These are phyloP conservation scores for Tachina grossa DNA, from an alignment of 2,888 invertebrate species.

Conservation along the genomic window DNA sequence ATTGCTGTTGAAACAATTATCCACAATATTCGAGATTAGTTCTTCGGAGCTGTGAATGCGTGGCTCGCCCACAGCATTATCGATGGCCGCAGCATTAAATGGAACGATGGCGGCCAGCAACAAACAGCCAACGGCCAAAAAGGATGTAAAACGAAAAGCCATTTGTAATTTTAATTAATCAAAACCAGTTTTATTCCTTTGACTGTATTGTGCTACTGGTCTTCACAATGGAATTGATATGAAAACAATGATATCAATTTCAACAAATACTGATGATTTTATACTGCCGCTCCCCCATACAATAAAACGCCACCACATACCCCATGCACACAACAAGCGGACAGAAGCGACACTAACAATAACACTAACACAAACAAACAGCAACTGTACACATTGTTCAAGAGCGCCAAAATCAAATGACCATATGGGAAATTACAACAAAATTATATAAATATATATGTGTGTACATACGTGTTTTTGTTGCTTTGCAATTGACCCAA, in stretches of 20 bases:
- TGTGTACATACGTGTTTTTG: too few relatives aligned
- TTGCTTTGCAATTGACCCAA: constrained; percentile 42
- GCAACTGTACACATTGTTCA: constrained; percentile 11
- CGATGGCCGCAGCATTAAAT: constrained; percentile 83
- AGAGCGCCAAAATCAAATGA: constrained; percentile 45
- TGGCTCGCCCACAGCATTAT: constrained; percentile 84
- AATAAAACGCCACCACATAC: constrained; percentile 68
- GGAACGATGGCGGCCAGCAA: constrained; percentile 83
- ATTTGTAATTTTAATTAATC: constrained; percentile 73
- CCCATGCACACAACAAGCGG: constrained; percentile 47
- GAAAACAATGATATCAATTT: constrained; percentile 82
- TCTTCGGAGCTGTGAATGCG: constrained; percentile 87
- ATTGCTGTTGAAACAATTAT: constrained; percentile 88
- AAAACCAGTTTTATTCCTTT: constrained; percentile 66
- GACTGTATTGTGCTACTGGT: constrained; percentile 73
- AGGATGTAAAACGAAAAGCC: constrained; percentile 82
- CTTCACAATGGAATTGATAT: constrained; percentile 81
- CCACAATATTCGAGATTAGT: constrained; percentile 87
- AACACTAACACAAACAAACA: neutral
- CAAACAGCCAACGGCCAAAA: constrained; percentile 84
- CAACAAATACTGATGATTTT: constrained; percentile 81
- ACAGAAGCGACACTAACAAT: constrained; percentile 12
- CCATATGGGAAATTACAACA: constrained; percentile 52
- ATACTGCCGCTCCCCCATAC: constrained; percentile 83
- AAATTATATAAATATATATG: neutral